These are phyloP conservation scores for Drosophila algonquin DNA, from an alignment of 2,888 invertebrate species.

Conservation along the genomic window DNA sequence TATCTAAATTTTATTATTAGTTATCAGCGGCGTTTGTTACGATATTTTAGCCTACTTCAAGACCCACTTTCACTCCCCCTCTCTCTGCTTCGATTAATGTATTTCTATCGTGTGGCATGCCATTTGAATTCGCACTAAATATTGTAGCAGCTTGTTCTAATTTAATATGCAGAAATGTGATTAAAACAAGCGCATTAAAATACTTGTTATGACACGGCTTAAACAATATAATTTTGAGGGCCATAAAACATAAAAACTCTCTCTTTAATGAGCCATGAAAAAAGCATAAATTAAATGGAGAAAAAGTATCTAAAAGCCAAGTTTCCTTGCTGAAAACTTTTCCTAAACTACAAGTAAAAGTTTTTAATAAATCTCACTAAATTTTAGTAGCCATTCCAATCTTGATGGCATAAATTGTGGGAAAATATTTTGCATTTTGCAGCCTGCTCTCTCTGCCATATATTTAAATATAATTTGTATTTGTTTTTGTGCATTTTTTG, in stretches of 20 bases:
- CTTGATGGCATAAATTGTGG: constrained; percentile 38
- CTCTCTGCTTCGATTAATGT: constrained; percentile 61
- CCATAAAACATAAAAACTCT: constrained; percentile 8
- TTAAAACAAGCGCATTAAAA: constrained; percentile 50
- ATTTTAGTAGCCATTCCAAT: constrained; percentile 1
- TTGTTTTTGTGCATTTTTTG: constrained; percentile 13
- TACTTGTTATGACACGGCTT: constrained; percentile 7
- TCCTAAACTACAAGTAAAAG: neutral
- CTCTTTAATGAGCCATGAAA: constrained; percentile 4
- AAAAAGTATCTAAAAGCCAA: neutral
- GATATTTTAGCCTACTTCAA: constrained; percentile 39
- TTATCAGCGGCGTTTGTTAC: constrained; percentile 56
- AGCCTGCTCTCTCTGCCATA: neutral
- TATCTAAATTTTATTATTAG: constrained; percentile 72
- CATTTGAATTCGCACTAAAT: constrained; percentile 58
- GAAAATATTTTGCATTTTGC: constrained; percentile 30
- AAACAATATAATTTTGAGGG: neutral
- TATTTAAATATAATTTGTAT: constrained; percentile 17
- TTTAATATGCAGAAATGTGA: constrained; percentile 43
- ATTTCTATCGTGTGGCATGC: constrained; percentile 59
- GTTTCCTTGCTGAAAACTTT: neutral
- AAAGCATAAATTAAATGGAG: neutral
- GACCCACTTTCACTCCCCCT: neutral
- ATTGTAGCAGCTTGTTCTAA: constrained; percentile 54
- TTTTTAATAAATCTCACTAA: neutral